These are phyloP conservation scores for Brachionus rubens DNA, from an alignment of 1,140 invertebrate genomes.

Conservation along the genomic window DNA sequence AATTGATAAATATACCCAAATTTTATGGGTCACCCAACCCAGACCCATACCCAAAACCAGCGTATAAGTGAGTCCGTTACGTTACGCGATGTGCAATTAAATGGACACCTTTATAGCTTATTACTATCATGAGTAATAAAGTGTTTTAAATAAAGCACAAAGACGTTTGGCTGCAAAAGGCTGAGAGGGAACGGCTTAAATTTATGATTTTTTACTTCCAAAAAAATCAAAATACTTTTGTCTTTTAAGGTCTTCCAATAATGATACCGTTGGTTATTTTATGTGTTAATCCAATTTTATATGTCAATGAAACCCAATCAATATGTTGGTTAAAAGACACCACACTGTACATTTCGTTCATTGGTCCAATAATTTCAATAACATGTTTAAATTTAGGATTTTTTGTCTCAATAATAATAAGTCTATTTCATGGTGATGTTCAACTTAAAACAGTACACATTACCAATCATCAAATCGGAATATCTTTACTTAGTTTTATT, in stretches of 20 bases:
- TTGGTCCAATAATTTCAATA: not conserved
- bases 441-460: not conserved
- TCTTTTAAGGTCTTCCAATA: conserved; percentile 6
- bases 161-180: no score
- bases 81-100: no score
- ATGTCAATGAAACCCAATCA: not conserved
- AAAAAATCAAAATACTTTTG: no score
- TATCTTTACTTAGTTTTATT: conserved; percentile 18
- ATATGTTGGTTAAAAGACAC: conserved; percentile 12
- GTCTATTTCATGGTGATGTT: not conserved
- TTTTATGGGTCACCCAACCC: no score
- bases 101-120: no score
- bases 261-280: conserved; percentile 12
- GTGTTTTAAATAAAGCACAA: no score
- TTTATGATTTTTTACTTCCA: no score
- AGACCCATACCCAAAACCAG: no score
- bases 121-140: no score
- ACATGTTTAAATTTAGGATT: conserved; percentile 1
- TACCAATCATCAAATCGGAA: not conserved
- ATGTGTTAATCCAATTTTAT: not conserved
- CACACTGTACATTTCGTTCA: not conserved
- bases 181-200: no score
- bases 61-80: no score
- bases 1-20: no score
- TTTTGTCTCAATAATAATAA: conserved; percentile 2